These are phyloP conservation scores for Sylvilagus floridanus DNA, from an alignment of 2,797 vertebrate genomes.

Conservation along the genomic window DNA sequence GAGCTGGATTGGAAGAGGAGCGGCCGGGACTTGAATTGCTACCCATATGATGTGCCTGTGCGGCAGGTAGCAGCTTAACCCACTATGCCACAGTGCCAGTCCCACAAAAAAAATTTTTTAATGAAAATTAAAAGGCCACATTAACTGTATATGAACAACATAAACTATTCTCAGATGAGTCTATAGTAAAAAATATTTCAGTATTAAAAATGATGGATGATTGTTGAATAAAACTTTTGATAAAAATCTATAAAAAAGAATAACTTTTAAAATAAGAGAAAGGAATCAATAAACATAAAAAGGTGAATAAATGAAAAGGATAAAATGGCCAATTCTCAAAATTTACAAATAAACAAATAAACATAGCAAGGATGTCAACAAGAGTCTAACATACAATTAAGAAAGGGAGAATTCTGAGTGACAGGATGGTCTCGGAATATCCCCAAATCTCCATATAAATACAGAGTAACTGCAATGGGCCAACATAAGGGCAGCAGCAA, in stretches of 20 bases:
- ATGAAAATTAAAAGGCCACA: background rate
- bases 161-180: background rate
- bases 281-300: slow-evolving; percentile 14
- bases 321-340: background rate
- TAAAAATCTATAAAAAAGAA: background rate
- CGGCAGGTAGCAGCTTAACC: too few relatives aligned
- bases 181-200: background rate
- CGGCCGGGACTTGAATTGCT: too few relatives aligned
- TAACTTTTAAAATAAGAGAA: slow-evolving; percentile 44
- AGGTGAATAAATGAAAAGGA: background rate
- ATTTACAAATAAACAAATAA: background rate
- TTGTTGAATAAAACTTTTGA: background rate
- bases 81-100: too few relatives aligned
- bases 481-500: background rate
- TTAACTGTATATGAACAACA: slow-evolving; percentile 14
- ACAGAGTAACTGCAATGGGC: background rate
- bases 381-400: background rate
- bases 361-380: background rate
- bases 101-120: background rate
- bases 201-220: background rate
- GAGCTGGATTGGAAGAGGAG: too few relatives aligned
- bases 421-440: background rate
- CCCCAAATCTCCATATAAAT: background rate
- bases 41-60: too few relatives aligned
- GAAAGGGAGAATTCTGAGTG: background rate